Conservation (phyloP, 1,140 invertebrate genomes). For the Ceratina australensis region DNA sequence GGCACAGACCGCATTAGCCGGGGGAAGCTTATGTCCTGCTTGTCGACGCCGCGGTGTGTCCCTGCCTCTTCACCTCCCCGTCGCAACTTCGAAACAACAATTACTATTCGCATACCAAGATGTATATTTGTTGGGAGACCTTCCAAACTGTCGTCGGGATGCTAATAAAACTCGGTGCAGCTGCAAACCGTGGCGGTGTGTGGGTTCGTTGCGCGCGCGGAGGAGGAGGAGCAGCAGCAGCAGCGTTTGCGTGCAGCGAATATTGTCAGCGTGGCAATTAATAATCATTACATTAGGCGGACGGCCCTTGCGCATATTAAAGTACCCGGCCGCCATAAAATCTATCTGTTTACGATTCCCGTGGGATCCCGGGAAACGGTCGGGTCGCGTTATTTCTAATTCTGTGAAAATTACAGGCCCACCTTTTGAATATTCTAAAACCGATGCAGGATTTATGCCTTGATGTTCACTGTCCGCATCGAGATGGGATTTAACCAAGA, state of each 20-base stretch:
- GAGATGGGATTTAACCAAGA: no score
- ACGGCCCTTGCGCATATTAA: slow-evolving; percentile 44
- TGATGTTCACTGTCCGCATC: not conserved
- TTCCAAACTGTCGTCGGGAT: slow-evolving; percentile 45
- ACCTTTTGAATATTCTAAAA: slow-evolving; percentile 23
- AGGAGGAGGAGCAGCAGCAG: no score
- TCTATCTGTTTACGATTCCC: slow-evolving; percentile 54
- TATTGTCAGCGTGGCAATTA: slow-evolving; percentile 61
- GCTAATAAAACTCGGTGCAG: slow-evolving; percentile 62
- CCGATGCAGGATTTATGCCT: slow-evolving; percentile 8
- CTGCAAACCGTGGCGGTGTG: slow-evolving; percentile 38
- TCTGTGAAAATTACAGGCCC: slow-evolving; percentile 10
- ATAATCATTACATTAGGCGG: slow-evolving; percentile 62
- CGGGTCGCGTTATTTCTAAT: slow-evolving; percentile 35
- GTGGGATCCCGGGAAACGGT: slow-evolving; percentile 12
- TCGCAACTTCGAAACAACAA: slow-evolving; percentile 62
- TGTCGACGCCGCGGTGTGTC: slow-evolving; percentile 11
- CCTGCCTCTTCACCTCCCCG: no score
- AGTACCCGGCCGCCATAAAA: slow-evolving; percentile 51
- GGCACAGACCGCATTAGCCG: slow-evolving; percentile 50
- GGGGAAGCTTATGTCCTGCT: slow-evolving; percentile 42
- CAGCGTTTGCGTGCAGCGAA: slow-evolving; percentile 44
- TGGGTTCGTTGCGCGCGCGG: not conserved
- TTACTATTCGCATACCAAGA: slow-evolving; percentile 62
- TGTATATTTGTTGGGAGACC: slow-evolving; percentile 62